These are phyloP conservation scores for Coregonus suidteri DNA, from an alignment of 2,797 vertebrate species.

Conservation along the genomic window DNA sequence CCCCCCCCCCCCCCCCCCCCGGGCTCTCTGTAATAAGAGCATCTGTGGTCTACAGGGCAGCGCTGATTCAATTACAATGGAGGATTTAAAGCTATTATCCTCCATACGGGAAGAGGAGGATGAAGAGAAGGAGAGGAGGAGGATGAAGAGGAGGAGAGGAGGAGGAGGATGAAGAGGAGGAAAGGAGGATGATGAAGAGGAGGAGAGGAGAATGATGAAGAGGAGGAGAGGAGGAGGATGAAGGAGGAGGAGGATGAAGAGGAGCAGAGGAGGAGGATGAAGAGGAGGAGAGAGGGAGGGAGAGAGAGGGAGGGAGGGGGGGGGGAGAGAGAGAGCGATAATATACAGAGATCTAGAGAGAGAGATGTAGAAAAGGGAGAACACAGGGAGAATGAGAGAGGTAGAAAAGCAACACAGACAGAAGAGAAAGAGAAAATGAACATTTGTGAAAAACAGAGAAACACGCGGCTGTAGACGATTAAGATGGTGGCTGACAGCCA, in stretches of 20 bases:
- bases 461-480: background rate
- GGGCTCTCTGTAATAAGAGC: slow-evolving; percentile 73
- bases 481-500: background rate
- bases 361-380: background rate
- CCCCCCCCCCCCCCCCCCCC: slow-evolving; percentile 25
- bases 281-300: slow-evolving; percentile 1
- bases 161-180: too few species aligned
- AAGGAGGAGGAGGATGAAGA: background rate
- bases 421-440: too few species aligned
- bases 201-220: background rate
- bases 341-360: too few species aligned
- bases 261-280: too few species aligned
- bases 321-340: background rate
- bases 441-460: background rate
- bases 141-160: too few species aligned
- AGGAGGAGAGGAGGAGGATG: slow-evolving; percentile 17
- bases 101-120: slow-evolving; percentile 34
- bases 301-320: slow-evolving; percentile 31
- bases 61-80: slow-evolving; percentile 74
- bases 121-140: background rate
- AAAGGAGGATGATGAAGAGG: background rate
- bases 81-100: slow-evolving; percentile 69
- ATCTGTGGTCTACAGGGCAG: slow-evolving; percentile 71
- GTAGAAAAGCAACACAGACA: background rate
- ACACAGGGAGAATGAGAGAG: background rate